Conservation (phyloP, 2,888 invertebrate genomes). For the Panzeria rudis region DNA sequence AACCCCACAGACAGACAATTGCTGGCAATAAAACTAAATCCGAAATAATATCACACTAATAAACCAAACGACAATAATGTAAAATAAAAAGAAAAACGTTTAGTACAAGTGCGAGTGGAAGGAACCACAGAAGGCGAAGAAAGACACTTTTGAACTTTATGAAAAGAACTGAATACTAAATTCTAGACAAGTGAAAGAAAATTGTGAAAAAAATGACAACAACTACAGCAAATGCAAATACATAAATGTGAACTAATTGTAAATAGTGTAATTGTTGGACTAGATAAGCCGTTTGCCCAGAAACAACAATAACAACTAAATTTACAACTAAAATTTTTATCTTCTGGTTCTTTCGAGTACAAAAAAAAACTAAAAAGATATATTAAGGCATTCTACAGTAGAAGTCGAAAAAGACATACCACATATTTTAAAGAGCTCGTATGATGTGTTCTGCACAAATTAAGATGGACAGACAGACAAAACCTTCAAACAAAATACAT, state of each 20-base stretch:
- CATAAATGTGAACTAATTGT: constrained; percentile 55
- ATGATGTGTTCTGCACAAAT: constrained; percentile 4
- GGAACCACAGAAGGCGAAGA: constrained; percentile 29
- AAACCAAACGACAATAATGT: constrained; percentile 21
- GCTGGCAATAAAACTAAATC: constrained; percentile 63
- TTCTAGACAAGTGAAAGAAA: constrained; percentile 46
- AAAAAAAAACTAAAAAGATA: neutral
- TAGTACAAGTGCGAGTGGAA: constrained; percentile 23
- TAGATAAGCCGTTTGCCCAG: constrained; percentile 57
- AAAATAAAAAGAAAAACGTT: neutral
- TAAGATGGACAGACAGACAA: constrained; percentile 31
- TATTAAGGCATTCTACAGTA: constrained; percentile 19
- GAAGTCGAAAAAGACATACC: constrained; percentile 24
- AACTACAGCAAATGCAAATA: no score
- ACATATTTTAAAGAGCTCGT: constrained; percentile 35
- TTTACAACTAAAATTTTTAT: neutral
- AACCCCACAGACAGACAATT: constrained; percentile 35
- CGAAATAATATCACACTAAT: constrained; percentile 48
- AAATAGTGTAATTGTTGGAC: constrained; percentile 59
- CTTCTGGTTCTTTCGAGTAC: constrained; percentile 40
- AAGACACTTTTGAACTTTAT: constrained; percentile 58
- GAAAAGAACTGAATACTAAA: constrained; percentile 44
- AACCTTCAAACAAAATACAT: constrained; percentile 59
- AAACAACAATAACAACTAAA: constrained; percentile 36
- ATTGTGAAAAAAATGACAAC: constrained; percentile 15